Evolutionary conservation across 2,888 invertebrate genomes (phyloP).

Genomic region (Hydraecia micacea): DNA sequence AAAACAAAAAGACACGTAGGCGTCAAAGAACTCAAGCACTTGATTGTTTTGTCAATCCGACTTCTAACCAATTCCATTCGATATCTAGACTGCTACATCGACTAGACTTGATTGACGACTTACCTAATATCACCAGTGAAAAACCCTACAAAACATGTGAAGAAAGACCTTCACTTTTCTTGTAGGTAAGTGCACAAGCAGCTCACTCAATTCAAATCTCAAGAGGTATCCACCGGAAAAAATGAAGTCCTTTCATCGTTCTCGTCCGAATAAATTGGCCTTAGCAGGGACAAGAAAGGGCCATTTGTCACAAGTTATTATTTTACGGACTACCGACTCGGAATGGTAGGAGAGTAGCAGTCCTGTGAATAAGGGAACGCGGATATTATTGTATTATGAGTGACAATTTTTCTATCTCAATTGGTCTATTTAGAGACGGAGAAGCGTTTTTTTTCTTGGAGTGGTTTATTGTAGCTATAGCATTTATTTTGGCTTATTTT

Average conservation of each 20-base stretch:
- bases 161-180: background rate
- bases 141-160: background rate
- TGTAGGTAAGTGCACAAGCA: slow-evolving; percentile 4
- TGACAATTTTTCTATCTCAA: background rate
- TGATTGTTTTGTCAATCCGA: background rate
- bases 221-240: slow-evolving; percentile 8
- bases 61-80: background rate
- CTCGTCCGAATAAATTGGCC: slow-evolving; percentile 6
- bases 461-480: background rate
- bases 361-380: background rate
- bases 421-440: background rate
- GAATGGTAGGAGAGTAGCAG: background rate
- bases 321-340: slow-evolving; percentile 14
- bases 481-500: background rate
- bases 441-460: background rate
- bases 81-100: background rate
- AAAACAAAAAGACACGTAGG: background rate
- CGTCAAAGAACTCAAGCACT: background rate
- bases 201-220: background rate
- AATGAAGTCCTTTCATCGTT: background rate
- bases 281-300: slow-evolving; percentile 11
- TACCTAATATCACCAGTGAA: background rate
- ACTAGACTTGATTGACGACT: background rate
- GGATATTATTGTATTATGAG: slow-evolving; percentile 5
- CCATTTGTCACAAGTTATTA: slow-evolving; percentile 44